Percentiles rank a stretch among this genome's conserved stretches.
Evolutionary conservation across 2,113 vertebrate genomes (phyloP).

Genomic region (Hyperopisus bebe): DNA sequence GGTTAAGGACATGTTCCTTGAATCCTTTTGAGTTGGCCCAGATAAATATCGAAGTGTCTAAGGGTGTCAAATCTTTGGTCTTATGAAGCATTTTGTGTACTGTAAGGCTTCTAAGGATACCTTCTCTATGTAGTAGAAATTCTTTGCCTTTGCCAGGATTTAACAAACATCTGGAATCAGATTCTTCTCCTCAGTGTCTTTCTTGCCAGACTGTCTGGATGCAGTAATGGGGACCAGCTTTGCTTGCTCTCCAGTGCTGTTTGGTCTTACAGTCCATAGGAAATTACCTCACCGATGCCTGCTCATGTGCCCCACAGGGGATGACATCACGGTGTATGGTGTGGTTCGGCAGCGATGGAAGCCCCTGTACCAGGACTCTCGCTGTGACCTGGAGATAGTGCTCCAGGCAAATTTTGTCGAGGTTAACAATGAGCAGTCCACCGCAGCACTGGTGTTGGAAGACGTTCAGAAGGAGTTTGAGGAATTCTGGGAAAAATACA

Average conservation of each 20-base stretch:
- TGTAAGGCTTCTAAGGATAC: neutral
- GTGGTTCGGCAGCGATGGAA: conserved; percentile 91
- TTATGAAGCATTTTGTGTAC: neutral
- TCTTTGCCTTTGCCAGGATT: neutral
- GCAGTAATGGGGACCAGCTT: conserved; percentile 7
- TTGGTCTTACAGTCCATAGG: neutral
- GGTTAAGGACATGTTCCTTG: conserved; percentile 57
- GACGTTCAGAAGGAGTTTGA: conserved; percentile 81
- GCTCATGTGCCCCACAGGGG: conserved; percentile 57
- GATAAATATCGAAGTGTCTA: neutral
- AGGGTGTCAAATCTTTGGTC: neutral
- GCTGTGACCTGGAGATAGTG: conserved; percentile 85
- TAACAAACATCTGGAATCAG: neutral
- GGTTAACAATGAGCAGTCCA: conserved; percentile 82
- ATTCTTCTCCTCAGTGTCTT: neutral
- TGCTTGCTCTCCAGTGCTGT: neutral
- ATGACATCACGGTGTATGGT: conserved; percentile 88
- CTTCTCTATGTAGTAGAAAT: neutral
- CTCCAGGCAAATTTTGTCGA: conserved; percentile 87
- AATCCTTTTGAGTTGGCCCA: neutral
- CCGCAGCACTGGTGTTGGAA: conserved; percentile 64
- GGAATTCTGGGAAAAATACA: conserved; percentile 79
- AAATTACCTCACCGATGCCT: neutral
- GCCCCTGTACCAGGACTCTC: conserved; percentile 64
- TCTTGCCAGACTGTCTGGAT: neutral